Evolutionary conservation across 2,888 invertebrate species (phyloP).

Genomic region (Erebia ligea): DNA sequence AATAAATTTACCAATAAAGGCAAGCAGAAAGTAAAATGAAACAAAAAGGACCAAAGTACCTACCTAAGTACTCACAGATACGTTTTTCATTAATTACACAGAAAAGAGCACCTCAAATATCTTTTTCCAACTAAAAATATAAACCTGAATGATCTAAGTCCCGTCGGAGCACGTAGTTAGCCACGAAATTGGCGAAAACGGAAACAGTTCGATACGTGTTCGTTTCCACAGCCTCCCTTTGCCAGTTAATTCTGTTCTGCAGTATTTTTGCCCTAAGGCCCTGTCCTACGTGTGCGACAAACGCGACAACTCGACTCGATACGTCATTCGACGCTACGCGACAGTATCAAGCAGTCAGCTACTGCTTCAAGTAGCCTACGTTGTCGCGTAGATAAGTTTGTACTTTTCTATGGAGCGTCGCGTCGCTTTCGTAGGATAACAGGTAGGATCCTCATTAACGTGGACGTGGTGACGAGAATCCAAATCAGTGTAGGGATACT

Average conservation of each 20-base stretch:
- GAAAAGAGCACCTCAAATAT: not conserved
- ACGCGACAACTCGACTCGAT: too few relatives aligned
- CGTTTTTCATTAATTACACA: constrained; percentile 20
- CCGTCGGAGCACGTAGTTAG: constrained; percentile 22
- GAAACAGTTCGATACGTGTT: constrained; percentile 27
- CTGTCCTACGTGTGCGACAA: too few relatives aligned
- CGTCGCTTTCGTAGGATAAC: too few relatives aligned
- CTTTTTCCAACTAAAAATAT: constrained; percentile 21
- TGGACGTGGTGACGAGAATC: too few relatives aligned
- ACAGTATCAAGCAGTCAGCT: too few relatives aligned
- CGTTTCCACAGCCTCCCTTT: constrained; percentile 19
- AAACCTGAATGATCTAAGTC: constrained; percentile 18
- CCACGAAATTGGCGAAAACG: constrained; percentile 24
- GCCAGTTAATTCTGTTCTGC: constrained; percentile 15
- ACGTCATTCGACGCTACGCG: too few relatives aligned
- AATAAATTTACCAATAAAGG: not conserved
- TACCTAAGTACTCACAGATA: not conserved
- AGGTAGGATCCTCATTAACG: too few relatives aligned
- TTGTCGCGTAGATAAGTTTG: too few relatives aligned
- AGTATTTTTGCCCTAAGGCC: not conserved
- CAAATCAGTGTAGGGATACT: too few relatives aligned
- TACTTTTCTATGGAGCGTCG: too few relatives aligned
- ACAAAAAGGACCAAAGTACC: not conserved
- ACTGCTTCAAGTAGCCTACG: too few relatives aligned
- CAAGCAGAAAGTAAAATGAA: not conserved